These are phyloP conservation scores for Andrena bucephala DNA, from an alignment of 2,888 invertebrate genomes.

Conservation along the genomic window DNA sequence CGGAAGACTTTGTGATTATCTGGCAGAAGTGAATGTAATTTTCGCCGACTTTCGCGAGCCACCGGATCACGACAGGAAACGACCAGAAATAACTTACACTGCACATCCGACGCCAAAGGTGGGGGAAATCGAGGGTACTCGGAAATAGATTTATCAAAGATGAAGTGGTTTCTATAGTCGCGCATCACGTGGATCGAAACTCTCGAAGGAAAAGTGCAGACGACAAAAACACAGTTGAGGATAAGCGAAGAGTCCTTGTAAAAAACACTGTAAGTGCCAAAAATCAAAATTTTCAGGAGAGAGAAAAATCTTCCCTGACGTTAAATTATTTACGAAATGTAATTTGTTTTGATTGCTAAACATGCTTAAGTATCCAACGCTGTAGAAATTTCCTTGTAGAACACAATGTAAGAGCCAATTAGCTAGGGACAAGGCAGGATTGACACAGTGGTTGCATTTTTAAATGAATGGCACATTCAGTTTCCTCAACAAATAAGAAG, in stretches of 20 bases:
- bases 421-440: no score
- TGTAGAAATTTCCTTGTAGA: no score
- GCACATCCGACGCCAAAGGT: neutral
- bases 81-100: constrained; percentile 4
- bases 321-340: no score
- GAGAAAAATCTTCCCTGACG: no score
- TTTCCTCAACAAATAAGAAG: no score
- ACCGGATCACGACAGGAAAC: neutral
- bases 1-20: constrained; percentile 10
- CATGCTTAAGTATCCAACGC: no score
- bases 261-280: no score
- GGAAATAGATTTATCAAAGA: constrained; percentile 13
- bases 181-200: neutral
- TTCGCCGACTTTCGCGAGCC: neutral
- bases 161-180: neutral
- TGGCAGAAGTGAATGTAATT: constrained; percentile 35
- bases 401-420: no score
- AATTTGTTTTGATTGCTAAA: no score
- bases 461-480: no score
- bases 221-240: neutral
- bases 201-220: neutral
- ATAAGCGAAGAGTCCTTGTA: neutral
- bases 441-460: no score
- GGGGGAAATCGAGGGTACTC: neutral
- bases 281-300: no score